Evolutionary conservation across 2,888 invertebrate genomes (phyloP).

Genomic region (Arctia plantaginis): DNA sequence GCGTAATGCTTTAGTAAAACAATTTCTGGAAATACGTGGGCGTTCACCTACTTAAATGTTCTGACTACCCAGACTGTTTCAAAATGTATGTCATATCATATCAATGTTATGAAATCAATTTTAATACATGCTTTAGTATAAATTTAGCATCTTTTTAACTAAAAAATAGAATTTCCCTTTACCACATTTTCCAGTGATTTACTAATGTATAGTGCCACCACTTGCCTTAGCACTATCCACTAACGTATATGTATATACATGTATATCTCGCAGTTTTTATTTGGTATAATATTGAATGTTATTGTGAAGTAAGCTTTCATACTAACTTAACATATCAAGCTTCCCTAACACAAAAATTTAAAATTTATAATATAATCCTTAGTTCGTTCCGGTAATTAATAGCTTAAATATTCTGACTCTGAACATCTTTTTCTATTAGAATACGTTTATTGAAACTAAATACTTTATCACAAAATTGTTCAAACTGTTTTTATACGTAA

Average conservation of each 20-base stretch:
- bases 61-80: neutral
- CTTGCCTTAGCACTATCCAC: no score
- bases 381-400: neutral
- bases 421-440: neutral
- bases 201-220: neutral
- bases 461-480: neutral
- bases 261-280: no score
- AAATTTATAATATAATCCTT: neutral
- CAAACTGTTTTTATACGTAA: neutral
- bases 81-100: neutral
- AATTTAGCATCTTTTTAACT: no score
- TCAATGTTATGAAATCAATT: no score
- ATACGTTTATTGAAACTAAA: neutral
- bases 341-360: neutral
- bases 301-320: neutral
- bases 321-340: neutral
- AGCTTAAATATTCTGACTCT: neutral
- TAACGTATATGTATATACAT: no score
- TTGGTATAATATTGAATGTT: neutral
- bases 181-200: neutral
- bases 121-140: neutral
- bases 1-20: neutral
- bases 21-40: constrained; percentile 3
- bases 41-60: no score
- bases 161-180: no score